Base-by-base conservation (phyloP, 2,797 vertebrate species). In the Sebastes alutus region DNA sequence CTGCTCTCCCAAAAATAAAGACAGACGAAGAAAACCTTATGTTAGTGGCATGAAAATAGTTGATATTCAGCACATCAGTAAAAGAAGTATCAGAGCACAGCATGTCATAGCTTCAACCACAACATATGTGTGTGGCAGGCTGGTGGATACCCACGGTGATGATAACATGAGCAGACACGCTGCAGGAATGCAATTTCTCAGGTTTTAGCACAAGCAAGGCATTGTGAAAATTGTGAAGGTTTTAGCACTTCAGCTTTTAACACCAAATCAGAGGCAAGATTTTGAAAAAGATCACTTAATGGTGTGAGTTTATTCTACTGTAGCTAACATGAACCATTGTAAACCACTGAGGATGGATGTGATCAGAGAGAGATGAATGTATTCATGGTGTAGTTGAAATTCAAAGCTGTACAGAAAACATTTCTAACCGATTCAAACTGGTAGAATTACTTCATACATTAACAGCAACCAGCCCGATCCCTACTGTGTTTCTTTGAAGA, bases 171-270 rank as follows among this genome's bases (percentile, higher is more conserved):
- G 61, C 32, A 67, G 74, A 74, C 59, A 73, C 33, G 35, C 75
- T 69, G 80, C 55, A 68, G 56, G 10, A 61, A 75, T 56, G 29
- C 6, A 42, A 69, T 82, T 81, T 42, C 65, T 76, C 84, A 65
- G 54, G 54, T 68, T 71, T 77, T 64, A 81, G 68, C 60, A 52
- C 14, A 59, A 63, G 14, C 11, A 16, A 8, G 16, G 20, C 54
- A 30, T 72, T 65, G 71, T 62, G 78, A 70, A 77, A 77, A 79
- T 7, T 13, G 67, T 49, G 66, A 54, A 54, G 46, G 69, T 90
- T 87, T 88, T 89, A 92, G 69, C 82, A 77, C 80, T 87, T 60
- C 38, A 16, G 72, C 75, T 90, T 91, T 86, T 85, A 82, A 70
- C 74, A 78, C 61, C 65, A 78, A 78, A 64, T 80, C 29, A 79